These are phyloP conservation scores for Argyra leucocephala DNA, from an alignment of 2,888 invertebrate genomes.

Conservation along the genomic window DNA sequence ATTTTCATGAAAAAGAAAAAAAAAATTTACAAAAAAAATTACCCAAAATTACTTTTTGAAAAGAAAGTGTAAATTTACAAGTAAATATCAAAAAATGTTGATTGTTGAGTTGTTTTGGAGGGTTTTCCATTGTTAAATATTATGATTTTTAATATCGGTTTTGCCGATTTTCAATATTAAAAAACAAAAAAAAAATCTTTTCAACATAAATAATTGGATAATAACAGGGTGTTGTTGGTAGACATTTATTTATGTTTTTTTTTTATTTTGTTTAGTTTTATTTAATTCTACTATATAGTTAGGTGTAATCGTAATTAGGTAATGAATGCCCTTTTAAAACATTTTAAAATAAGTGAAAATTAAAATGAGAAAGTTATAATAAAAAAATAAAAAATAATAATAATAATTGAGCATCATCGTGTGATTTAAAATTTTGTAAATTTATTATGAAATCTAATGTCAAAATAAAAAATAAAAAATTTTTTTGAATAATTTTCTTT, in stretches of 20 bases:
- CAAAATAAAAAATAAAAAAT: too few species aligned
- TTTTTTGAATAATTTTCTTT: too few species aligned
- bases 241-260: neutral
- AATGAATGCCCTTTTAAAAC: neutral
- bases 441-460: neutral
- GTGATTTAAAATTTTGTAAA: neutral
- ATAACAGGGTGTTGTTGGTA: slow-evolving; percentile 3
- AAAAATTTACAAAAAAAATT: too few species aligned
- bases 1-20: neutral
- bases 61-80: neutral
- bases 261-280: neutral
- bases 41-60: too few species aligned
- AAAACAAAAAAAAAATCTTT: neutral
- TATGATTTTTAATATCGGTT: neutral
- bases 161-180: neutral
- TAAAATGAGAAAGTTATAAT: neutral
- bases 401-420: neutral
- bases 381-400: neutral
- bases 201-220: neutral
- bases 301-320: neutral
- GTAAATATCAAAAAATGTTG: neutral
- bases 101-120: neutral
- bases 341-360: neutral
- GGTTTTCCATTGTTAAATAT: neutral
- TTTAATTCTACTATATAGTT: neutral